Evolutionary conservation across 2,888 invertebrate species (phyloP).

Genomic region (Drosophila mimica): DNA sequence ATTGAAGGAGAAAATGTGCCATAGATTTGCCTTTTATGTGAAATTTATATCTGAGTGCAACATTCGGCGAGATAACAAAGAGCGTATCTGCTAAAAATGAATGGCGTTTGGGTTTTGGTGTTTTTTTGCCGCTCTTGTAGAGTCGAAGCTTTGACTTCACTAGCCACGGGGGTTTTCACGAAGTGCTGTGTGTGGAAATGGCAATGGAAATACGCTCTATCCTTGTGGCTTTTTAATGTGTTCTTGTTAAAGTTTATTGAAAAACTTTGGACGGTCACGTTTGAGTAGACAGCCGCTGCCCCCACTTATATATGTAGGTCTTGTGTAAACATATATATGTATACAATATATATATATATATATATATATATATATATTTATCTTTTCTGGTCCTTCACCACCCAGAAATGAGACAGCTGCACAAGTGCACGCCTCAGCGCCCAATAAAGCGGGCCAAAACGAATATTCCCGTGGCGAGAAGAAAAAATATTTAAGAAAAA

Average conservation of each 20-base stretch:
- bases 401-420: slow-evolving; percentile 75
- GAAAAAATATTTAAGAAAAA: slow-evolving; percentile 12
- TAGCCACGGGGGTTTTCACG: slow-evolving; percentile 18
- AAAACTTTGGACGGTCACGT: slow-evolving; percentile 80
- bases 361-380: slow-evolving; percentile 5
- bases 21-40: slow-evolving; percentile 79
- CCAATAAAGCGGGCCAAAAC: slow-evolving; percentile 70
- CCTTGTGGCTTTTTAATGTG: slow-evolving; percentile 81
- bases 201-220: slow-evolving; percentile 66
- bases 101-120: neutral
- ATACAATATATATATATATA: neutral
- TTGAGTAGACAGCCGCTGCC: slow-evolving; percentile 78
- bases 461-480: slow-evolving; percentile 55
- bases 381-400: slow-evolving; percentile 31
- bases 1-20: slow-evolving; percentile 53
- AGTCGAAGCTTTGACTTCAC: slow-evolving; percentile 72
- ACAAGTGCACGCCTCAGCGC: slow-evolving; percentile 69
- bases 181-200: slow-evolving; percentile 45
- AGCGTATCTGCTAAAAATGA: slow-evolving; percentile 30
- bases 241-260: slow-evolving; percentile 81
- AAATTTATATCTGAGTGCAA: slow-evolving; percentile 70
- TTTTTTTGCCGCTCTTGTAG: slow-evolving; percentile 72
- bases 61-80: slow-evolving; percentile 51
- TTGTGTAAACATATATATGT: neutral
- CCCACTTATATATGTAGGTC: slow-evolving; percentile 16